Evolutionary conservation across 2,888 invertebrate genomes (phyloP), one percentile per base, ranked within the genome.

Genomic region (Altica lythri): DNA sequence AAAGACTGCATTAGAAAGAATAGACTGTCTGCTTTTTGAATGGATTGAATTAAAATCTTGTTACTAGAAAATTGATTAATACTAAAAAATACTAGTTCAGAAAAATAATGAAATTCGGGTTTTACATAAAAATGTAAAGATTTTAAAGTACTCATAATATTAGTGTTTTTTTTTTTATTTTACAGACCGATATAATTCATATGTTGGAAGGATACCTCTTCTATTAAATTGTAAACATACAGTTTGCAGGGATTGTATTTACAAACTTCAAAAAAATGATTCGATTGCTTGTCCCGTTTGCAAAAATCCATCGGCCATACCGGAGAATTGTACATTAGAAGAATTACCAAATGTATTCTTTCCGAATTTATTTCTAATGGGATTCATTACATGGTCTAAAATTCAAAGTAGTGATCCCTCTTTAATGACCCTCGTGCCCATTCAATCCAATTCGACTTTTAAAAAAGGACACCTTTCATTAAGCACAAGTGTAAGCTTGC

Each of bases 151-250:
- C n/a, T n/a, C n/a, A n/a, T n/a, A n/a, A n/a, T n/a, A n/a, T n/a
- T n/a, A n/a, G n/a, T n/a, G n/a, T 35, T 14, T 35, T 35, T 10
- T 6, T 16, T 9, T 12, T 10, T 19, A 9, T 8, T 34, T 60
- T 55, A 57, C 34, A 70, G 72, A 34, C 56, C 60, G 34, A 43
- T 57, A 53, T 17, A 61, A 58, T 35, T 56, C 42, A 16, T 57
- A 52, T 18, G 29, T 30, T 12, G 74, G 72, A 35, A 70, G 69
- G 42, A 62, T 74, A 5, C 89, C 89, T 0, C 73, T 88, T 16
- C 73, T 87, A 29, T 71, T 89, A 53, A 66, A 78, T 55, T 90
- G 90, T 68, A 84, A 84, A 1, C 90, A 90, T 71, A 78, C 83
- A 2, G 78, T 84, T 64, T 90, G 90, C 64, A 84, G 85, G 61